Evolutionary conservation across 2,797 vertebrate genomes (phyloP), one percentile per base, ranked within the genome.

Genomic region (Okamejei kenojei): DNA sequence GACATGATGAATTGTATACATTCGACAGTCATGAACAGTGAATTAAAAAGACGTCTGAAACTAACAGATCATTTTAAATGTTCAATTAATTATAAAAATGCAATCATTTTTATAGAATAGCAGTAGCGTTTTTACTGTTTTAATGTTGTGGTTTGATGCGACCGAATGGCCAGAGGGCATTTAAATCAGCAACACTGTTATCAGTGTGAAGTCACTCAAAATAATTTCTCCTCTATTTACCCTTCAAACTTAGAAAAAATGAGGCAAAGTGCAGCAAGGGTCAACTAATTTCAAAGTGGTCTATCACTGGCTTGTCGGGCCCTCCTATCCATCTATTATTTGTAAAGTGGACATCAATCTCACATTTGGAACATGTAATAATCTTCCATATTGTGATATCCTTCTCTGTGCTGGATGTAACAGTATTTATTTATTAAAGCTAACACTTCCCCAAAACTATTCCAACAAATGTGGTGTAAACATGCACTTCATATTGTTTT

Each of bases 211-310:
- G 45, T 54, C 29, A 13, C n/a, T 65, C 84, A 32, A 13, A 15
- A 63, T 61, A 13, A 88, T 65, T 84, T 88, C 26, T 29, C 84
- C 84, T 32, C 26, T 86, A 88, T 68, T 88, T 63, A 61, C 29
- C 84, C n/a, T 58, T 88, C 29, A 32, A 63, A 32, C 29, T 88
- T 65, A 88, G 65, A 88, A 35, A 54, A 88, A 86, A 32, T 63
- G 61, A n/a, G 29, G 61, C 84, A 32, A 32, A 61, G 58, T 58
- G 58, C 84, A 88, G 13, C 11, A 65, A 61, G 9, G 84, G 61
- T 63, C 84, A 88, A 65, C 58, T 88, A 88, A 88, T 88, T 65
- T 88, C 61, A 88, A 88, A 88, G 63, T 88, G 84, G 45, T n/a
- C 58, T 32, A 88, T 88, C 84, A 7, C 84, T 88, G 84, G 26